Base-by-base conservation (phyloP, 1,140 invertebrate species). In the Macrocentrus cingulum region DNA sequence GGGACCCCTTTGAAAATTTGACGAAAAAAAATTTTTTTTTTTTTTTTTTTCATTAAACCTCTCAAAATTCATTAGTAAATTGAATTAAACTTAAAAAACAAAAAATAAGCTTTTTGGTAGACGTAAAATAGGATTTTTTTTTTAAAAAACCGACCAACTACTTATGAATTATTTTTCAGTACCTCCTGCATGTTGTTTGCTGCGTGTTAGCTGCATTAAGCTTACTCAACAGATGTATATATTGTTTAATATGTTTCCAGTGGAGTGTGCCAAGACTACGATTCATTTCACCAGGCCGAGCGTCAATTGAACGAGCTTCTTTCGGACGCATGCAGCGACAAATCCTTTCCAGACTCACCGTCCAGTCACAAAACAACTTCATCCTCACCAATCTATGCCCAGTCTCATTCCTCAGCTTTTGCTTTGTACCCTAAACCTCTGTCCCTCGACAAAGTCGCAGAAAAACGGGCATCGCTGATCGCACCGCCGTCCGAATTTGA, bases 301-400 rank as follows among this genome's bases (percentile, higher is more conserved):
- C 81, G 83, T n/a, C 87, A 89, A 72, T 81, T 89, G 66, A 83
- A 85, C 70, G 87, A 89, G 61, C 77, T 88, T 7, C 79, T 87
- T 54, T 83, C 75, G 32, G 75, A 77, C 44, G 72, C 70, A 32
- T 56, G 57, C 52, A 74, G 69, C 58, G 75, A 77, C 36, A 62
- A 66, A 46, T 76, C 69, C 6, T 64, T 61, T 8, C 68, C 51
- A 2, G 67, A 70, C 25, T 66, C 62, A 1, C 41, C 48, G 7
- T 18, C 44, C 2, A 60, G 36, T 56, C 61, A 19, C n/a, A 36
- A 34, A 18, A 62, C 44, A 67, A 51, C 49, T 48, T 44, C 58
- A 51, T 58, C 34, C 42, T 63, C 61, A 37, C 66, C 46, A 8
- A 49, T 48, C 5, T 72, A 66, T 52, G 69, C 74, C 49, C 62